Evolutionary conservation across 2,113 vertebrate species (phyloP).

Genomic region (Hippocampus mohnikei): DNA sequence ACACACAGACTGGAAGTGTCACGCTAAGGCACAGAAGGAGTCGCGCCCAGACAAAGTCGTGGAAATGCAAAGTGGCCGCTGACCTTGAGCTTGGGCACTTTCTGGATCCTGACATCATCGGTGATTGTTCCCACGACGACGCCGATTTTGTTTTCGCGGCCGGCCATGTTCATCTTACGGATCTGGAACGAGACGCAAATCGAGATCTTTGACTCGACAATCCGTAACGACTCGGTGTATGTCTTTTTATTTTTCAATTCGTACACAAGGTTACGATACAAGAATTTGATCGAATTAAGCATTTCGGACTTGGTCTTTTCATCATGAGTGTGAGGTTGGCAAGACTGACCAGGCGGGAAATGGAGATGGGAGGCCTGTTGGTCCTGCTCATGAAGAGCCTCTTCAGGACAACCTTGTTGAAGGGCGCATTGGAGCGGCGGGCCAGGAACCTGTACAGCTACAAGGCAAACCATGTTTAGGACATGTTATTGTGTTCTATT

Average conservation of each 20-base stretch:
- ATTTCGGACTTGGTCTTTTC: neutral
- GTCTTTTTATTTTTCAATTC: too few species aligned
- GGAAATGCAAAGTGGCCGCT: neutral
- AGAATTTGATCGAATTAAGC: neutral
- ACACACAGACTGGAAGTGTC: too few species aligned
- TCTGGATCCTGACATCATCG: slow-evolving; percentile 83
- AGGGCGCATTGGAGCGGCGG: slow-evolving; percentile 82
- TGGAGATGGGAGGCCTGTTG: slow-evolving; percentile 82
- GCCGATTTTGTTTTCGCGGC: slow-evolving; percentile 81
- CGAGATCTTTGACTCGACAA: neutral
- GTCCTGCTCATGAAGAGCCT: slow-evolving; percentile 90
- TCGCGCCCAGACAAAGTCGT: too few species aligned
- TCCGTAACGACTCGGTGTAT: too few species aligned
- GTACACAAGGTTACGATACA: too few species aligned
- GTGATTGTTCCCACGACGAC: slow-evolving; percentile 88
- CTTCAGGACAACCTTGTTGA: slow-evolving; percentile 86
- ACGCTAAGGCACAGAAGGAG: too few species aligned
- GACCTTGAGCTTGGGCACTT: slow-evolving; percentile 89
- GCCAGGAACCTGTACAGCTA: slow-evolving; percentile 91
- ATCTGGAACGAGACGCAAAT: slow-evolving; percentile 65
- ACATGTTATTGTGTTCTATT: too few species aligned
- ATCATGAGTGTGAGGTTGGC: neutral
- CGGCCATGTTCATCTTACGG: slow-evolving; percentile 84
- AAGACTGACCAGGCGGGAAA: slow-evolving; percentile 83
- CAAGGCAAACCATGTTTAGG: neutral